A percentile compares a stretch with the other conserved stretches of the same genome.
Conservation (phyloP, 2,888 invertebrate genomes). For the Rugalucina vietnamica region DNA sequence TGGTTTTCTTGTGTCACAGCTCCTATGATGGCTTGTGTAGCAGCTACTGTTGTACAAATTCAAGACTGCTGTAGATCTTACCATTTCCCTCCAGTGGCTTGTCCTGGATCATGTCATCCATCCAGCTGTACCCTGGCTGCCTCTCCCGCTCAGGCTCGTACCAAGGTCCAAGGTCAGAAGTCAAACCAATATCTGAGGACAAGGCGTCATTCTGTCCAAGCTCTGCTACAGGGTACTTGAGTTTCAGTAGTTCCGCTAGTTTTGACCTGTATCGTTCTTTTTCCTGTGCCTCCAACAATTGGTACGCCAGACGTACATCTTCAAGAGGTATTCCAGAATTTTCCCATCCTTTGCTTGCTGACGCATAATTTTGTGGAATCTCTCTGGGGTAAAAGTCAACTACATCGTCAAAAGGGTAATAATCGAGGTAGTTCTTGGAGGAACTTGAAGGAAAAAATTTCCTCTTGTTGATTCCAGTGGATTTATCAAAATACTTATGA, state of each 20-base stretch:
- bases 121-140: slow-evolving; percentile 48
- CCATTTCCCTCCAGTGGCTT: not conserved
- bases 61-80: not conserved
- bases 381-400: slow-evolving; percentile 15
- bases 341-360: slow-evolving; percentile 32
- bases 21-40: too few species aligned
- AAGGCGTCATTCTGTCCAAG: not conserved
- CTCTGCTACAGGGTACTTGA: not conserved
- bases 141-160: slow-evolving; percentile 19
- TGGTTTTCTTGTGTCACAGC: too few species aligned
- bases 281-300: slow-evolving; percentile 26
- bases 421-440: slow-evolving; percentile 44
- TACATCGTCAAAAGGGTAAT: slow-evolving; percentile 48
- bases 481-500: slow-evolving; percentile 72
- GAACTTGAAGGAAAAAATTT: slow-evolving; percentile 22
- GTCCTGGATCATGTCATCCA: slow-evolving; percentile 1
- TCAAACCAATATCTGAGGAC: not conserved
- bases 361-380: not conserved
- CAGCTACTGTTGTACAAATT: too few species aligned
- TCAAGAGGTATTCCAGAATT: slow-evolving; percentile 45
- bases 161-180: not conserved
- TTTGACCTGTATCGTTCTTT: slow-evolving; percentile 20
- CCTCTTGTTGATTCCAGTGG: slow-evolving; percentile 56
- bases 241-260: slow-evolving; percentile 32
- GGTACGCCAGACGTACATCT: slow-evolving; percentile 40